A percentile compares a stretch with the other conserved stretches of the same genome.
Conservation (phyloP, 2,113 vertebrate genomes). For the Otus sunia region DNA sequence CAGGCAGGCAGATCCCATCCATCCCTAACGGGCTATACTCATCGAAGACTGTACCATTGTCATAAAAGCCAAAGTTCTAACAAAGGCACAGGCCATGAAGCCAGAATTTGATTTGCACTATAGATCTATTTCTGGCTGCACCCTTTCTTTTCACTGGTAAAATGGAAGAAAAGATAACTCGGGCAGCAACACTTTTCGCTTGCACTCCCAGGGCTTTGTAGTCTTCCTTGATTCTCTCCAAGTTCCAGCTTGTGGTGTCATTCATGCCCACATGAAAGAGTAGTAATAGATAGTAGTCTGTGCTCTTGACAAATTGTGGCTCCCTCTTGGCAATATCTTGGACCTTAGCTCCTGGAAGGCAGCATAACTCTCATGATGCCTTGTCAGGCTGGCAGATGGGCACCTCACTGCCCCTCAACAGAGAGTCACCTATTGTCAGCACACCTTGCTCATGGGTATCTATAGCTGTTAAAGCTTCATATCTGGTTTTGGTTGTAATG, state of each 20-base stretch:
- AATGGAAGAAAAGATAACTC: background rate
- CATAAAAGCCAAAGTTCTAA: too few species aligned
- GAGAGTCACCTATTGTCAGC: too few species aligned
- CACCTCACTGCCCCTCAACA: too few species aligned
- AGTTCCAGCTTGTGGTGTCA: background rate
- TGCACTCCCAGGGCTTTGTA: background rate
- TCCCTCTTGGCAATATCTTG: background rate
- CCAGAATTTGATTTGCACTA: background rate
- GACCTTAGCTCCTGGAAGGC: background rate
- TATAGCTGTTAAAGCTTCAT: too few species aligned
- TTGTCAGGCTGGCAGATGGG: background rate
- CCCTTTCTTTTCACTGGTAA: background rate
- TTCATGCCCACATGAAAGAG: background rate
- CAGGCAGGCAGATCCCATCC: background rate
- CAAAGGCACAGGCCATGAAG: background rate
- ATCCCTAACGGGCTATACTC: background rate
- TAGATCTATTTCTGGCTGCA: background rate
- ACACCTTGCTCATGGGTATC: too few species aligned
- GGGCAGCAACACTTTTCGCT: background rate
- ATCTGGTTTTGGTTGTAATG: too few species aligned
- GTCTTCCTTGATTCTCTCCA: background rate
- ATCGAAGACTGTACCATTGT: too few species aligned
- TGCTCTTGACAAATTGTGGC: background rate
- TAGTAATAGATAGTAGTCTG: background rate
- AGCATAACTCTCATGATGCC: background rate